Evolutionary conservation across 2,888 invertebrate species (phyloP), one percentile per base, ranked within the genome.

Genomic region (Plusia festucae): DNA sequence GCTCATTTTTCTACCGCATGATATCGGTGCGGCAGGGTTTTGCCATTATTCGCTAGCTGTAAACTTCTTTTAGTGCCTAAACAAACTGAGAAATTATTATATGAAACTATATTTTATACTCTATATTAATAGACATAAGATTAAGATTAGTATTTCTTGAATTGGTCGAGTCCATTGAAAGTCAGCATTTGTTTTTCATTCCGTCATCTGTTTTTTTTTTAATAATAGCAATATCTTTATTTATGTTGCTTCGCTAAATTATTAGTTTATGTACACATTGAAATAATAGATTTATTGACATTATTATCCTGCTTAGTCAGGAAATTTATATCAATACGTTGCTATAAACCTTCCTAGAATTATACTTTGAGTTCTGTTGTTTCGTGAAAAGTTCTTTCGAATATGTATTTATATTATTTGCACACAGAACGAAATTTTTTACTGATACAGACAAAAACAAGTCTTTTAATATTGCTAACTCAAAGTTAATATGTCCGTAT

Each of bases 11-110:
- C 40, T 40, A n/a, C 40, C 6, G 7, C 5, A 6, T n/a, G n/a
- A 6, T 5, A 40, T 40, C 4, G 3, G 34, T 34, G 15, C 40
- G n/a, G 40, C 13, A 5, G 40, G n/a, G n/a, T 40, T 40, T 40
- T 1, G n/a, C n/a, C 40, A n/a, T n/a, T 40, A 40, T 40, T 40
- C 15, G 40, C 40, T 40, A 40, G 40, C n/a, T 40, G n/a, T 40
- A 40, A 40, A 22, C 24, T 51, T 76, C 59, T 65, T 76, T 62
- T 61, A 76, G 73, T 79, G 80, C 68, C 68, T 77, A 71, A 66
- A 76, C 16, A 58, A 51, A 76, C 32, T n/a, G 15, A 52, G 52
- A 52, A 52, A 52, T n/a, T n/a, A n/a, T n/a, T 52, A 51, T 16
- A 7, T 46, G 13, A 54, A 8, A 13, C 57, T 49, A 16, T 24